Evolutionary conservation across 2,888 invertebrate genomes (phyloP).

Genomic region (Desoria tigrina): DNA sequence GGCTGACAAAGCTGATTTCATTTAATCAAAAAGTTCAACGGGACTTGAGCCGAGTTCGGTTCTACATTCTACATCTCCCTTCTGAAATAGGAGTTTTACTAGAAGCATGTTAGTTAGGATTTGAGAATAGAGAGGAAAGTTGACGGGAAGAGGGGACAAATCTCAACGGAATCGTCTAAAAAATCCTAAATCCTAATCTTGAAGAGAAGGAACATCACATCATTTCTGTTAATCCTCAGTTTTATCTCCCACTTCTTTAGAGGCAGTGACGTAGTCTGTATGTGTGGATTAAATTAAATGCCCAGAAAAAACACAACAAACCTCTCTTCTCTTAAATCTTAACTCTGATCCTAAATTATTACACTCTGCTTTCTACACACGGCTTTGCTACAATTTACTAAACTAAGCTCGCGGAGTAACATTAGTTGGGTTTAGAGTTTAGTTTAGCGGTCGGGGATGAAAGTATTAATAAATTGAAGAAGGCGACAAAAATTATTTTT

Average conservation of each 20-base stretch:
- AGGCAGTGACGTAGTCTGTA: too few species aligned
- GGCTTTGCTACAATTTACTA: too few species aligned
- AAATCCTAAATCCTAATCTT: conserved; percentile 18
- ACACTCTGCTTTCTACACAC: too few species aligned
- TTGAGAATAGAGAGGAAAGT: neutral
- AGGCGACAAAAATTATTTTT: too few species aligned
- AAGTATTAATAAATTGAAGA: too few species aligned
- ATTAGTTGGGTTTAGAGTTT: too few species aligned
- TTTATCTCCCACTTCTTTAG: conserved; percentile 17
- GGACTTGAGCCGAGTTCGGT: conserved; percentile 8
- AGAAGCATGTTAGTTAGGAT: neutral
- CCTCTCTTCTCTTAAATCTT: too few species aligned
- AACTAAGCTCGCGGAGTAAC: too few species aligned
- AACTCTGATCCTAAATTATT: too few species aligned
- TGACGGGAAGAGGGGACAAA: neutral
- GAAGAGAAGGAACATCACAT: conserved; percentile 14
- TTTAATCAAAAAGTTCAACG: conserved; percentile 12
- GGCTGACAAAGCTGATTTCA: conserved; percentile 11
- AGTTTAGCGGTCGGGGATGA: too few species aligned
- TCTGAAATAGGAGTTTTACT: neutral
- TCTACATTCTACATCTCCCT: neutral
- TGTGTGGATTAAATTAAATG: neutral
- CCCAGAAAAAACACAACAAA: too few species aligned
- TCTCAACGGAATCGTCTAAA: conserved; percentile 16
- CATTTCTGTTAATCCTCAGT: conserved; percentile 16